Evolutionary conservation across 2,888 invertebrate species (phyloP).

Genomic region (Drosophila melanosoma): DNA sequence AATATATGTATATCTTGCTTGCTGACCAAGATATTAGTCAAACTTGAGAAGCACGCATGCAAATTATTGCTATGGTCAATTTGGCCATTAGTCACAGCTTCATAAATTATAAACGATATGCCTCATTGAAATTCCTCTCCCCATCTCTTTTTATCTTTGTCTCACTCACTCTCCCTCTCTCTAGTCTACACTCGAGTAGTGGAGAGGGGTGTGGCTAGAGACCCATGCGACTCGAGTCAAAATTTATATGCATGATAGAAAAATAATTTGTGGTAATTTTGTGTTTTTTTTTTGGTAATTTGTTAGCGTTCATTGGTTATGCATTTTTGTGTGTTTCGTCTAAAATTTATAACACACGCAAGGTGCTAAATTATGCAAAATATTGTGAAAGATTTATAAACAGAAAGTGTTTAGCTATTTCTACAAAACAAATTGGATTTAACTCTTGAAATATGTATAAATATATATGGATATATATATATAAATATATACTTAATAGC

Average conservation of each 20-base stretch:
- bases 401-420: neutral
- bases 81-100: constrained; percentile 73
- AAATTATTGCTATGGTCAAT: constrained; percentile 77
- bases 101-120: constrained; percentile 75
- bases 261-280: constrained; percentile 44
- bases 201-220: neutral
- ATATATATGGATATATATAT: neutral
- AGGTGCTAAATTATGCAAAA: constrained; percentile 41
- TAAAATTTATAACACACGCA: constrained; percentile 28
- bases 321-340: constrained; percentile 48
- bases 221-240: constrained; percentile 33
- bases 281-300: constrained; percentile 45
- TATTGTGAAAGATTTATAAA: constrained; percentile 18
- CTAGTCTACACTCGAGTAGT: neutral
- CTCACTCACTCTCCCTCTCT: neutral
- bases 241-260: constrained; percentile 37
- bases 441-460: neutral
- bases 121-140: constrained; percentile 68
- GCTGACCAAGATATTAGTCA: constrained; percentile 61
- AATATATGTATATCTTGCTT: neutral
- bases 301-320: constrained; percentile 39
- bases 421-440: neutral
- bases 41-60: constrained; percentile 67
- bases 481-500: constrained; percentile 1
- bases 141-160: neutral